Percentiles rank a stretch among this genome's conserved stretches.
These are phyloP conservation scores for Chrysomela aeneicollis DNA, from an alignment of 2,888 invertebrate genomes.

Conservation along the genomic window DNA sequence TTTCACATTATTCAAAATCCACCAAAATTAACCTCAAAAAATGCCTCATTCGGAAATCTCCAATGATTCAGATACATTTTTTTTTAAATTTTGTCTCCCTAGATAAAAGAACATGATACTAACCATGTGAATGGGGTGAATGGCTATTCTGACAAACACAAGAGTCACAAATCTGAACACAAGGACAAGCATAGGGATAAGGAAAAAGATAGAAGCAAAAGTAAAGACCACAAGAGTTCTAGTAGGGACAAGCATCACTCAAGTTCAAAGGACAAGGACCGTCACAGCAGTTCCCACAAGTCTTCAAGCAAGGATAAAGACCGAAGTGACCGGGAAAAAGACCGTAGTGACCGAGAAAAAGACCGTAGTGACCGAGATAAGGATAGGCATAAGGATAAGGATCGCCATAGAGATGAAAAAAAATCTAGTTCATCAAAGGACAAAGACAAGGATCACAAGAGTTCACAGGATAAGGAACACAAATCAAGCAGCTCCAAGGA, in stretches of 20 bases:
- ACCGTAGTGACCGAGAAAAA: constrained; percentile 47
- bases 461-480: constrained; percentile 57
- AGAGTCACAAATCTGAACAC: constrained; percentile 67
- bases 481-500: constrained; percentile 52
- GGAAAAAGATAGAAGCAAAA: constrained; percentile 53
- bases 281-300: constrained; percentile 55
- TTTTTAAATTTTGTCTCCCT: neutral
- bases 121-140: constrained; percentile 80
- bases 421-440: constrained; percentile 56
- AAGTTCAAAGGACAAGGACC: constrained; percentile 68
- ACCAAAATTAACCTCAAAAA: neutral
- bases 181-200: constrained; percentile 68
- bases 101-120: constrained; percentile 50
- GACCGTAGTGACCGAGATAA: constrained; percentile 57
- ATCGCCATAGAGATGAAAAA: constrained; percentile 48
- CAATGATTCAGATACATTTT: neutral
- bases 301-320: constrained; percentile 60
- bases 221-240: constrained; percentile 55
- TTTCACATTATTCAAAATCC: constrained; percentile 8
- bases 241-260: constrained; percentile 69
- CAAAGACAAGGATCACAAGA: constrained; percentile 50
- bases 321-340: constrained; percentile 55
- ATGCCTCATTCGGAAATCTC: neutral
- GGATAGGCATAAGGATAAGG: constrained; percentile 56
- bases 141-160: constrained; percentile 70